These are phyloP conservation scores for Microcebus ravelobensis DNA, from an alignment of 2,113 vertebrate genomes.

Conservation along the genomic window DNA sequence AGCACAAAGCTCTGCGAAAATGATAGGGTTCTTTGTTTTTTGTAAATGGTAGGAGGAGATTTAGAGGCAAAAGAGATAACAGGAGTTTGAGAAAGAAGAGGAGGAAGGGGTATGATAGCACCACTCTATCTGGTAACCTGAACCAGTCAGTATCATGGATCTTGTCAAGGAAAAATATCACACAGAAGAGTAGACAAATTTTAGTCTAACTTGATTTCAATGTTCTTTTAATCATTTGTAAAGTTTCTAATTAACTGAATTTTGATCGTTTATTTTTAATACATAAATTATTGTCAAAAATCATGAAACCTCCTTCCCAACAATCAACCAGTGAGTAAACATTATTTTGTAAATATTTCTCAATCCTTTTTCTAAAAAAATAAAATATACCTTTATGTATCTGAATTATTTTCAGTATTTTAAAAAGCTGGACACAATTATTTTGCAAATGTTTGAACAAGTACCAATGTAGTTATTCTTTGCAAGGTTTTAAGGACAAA, in stretches of 20 bases:
- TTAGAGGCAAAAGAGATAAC: neutral
- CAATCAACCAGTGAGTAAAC: neutral
- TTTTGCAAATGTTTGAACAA: neutral
- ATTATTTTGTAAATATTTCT: neutral
- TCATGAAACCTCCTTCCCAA: neutral
- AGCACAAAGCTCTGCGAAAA: neutral
- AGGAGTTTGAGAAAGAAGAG: neutral
- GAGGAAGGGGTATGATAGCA: neutral
- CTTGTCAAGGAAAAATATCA: neutral
- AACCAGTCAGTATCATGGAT: no score
- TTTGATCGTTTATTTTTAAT: neutral
- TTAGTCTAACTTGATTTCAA: neutral
- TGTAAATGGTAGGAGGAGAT: neutral
- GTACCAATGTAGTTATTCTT: neutral
- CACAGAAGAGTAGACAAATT: neutral
- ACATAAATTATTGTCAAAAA: neutral
- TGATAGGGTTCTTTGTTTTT: neutral
- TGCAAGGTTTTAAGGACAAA: constrained; percentile 10
- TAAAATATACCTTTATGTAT: neutral
- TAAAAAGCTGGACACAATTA: neutral
- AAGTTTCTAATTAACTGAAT: neutral
- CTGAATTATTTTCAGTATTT: neutral
- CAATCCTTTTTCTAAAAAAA: neutral
- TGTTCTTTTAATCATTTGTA: neutral
- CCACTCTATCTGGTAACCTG: neutral